Conservation (phyloP, 1,140 invertebrate genomes). For the Samia ricini region DNA sequence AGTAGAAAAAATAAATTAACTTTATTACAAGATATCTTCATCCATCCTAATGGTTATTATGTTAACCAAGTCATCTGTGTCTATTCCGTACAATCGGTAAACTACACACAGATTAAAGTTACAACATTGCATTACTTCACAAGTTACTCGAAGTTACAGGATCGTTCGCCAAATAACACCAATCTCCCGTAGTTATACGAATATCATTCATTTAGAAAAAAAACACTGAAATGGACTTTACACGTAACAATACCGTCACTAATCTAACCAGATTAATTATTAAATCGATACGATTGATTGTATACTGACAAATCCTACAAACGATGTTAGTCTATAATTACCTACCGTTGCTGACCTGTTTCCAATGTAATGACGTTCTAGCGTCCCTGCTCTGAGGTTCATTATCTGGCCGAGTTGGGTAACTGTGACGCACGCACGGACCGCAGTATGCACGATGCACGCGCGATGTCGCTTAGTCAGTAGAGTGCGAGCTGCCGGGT, state of each 20-base stretch:
- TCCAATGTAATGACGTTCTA: background rate
- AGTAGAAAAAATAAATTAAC: too few species aligned
- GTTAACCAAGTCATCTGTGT: background rate
- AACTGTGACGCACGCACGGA: background rate
- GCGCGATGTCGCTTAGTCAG: conserved; percentile 24
- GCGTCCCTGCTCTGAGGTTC: background rate
- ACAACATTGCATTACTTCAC: background rate
- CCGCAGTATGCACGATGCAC: conserved; percentile 14
- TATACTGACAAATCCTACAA: background rate
- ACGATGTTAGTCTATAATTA: background rate
- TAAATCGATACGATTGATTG: too few species aligned
- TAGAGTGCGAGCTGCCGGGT: conserved; percentile 37
- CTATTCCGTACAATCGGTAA: background rate
- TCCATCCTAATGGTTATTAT: too few species aligned
- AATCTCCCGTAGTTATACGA: background rate
- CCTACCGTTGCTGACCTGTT: background rate
- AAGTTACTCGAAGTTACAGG: background rate
- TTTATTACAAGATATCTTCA: too few species aligned
- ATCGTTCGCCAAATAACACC: background rate
- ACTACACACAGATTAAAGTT: background rate
- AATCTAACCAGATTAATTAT: too few species aligned
- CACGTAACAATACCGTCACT: too few species aligned
- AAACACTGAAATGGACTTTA: too few species aligned
- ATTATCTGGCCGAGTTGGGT: background rate
- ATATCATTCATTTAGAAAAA: too few species aligned